These are phyloP conservation scores for Sialia sialis DNA, from an alignment of 2,113 vertebrate species.

Conservation along the genomic window DNA sequence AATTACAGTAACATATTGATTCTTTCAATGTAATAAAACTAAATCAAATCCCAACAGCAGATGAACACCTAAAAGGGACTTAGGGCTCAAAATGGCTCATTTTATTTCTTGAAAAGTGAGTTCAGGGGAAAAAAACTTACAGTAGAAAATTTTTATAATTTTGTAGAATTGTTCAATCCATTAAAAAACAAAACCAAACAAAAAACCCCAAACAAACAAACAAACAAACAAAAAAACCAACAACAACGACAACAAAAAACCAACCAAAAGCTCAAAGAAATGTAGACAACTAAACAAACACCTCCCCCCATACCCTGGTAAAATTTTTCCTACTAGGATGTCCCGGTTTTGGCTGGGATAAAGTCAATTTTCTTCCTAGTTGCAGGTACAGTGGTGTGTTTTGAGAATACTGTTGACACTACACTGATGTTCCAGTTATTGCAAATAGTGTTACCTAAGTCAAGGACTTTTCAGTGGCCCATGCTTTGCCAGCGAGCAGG, in stretches of 20 bases:
- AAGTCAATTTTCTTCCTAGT: background rate
- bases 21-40: background rate
- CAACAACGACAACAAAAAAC: no score
- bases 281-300: background rate
- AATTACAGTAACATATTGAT: background rate
- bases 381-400: background rate
- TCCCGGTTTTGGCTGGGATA: background rate
- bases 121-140: accelerated
- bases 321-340: background rate
- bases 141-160: background rate
- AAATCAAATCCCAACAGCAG: background rate
- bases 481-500: background rate
- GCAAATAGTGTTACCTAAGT: background rate
- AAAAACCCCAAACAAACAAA: no score
- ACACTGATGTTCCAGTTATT: background rate
- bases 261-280: background rate
- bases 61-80: background rate
- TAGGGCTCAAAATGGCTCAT: background rate
- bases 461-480: background rate
- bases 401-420: background rate
- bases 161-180: background rate
- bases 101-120: background rate
- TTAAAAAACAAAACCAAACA: background rate
- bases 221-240: background rate
- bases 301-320: accelerated